phyloP scores from a whole-genome alignment of 2,797 vertebrate genomes.

The Chiroxiphia lanceolata region DNA sequence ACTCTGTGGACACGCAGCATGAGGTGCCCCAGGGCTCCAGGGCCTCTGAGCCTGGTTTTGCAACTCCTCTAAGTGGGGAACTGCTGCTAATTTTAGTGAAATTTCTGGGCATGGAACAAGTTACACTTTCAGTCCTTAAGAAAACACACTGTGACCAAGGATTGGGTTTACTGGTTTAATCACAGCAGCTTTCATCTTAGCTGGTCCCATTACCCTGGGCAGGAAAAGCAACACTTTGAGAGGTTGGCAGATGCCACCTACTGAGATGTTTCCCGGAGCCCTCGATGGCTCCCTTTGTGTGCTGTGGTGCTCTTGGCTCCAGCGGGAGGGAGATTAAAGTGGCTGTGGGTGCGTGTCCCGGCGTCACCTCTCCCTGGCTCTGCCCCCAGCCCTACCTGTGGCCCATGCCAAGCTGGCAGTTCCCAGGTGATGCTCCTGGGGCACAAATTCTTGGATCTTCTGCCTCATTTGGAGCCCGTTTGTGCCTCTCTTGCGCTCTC shows the following conservation, averaged over 20 bases:
- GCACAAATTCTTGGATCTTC: accelerated
- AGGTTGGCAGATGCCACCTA: not conserved
- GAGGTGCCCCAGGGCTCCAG: not conserved
- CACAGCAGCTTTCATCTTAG: not conserved
- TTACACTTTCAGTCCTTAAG: not conserved
- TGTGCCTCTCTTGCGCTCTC: slow-evolving; percentile 41
- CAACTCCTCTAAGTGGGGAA: not conserved
- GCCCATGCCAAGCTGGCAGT: accelerated
- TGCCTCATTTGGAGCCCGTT: not conserved
- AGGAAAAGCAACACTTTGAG: not conserved
- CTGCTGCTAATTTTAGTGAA: not conserved
- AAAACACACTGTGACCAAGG: not conserved
- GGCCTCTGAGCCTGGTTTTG: not conserved
- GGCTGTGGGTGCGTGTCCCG: not conserved
- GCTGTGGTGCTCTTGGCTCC: accelerated
- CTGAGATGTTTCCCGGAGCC: accelerated
- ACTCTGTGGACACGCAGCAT: not conserved
- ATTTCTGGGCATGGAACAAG: not conserved
- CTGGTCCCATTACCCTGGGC: not conserved
- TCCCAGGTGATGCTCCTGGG: accelerated
- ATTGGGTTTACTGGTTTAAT: not conserved
- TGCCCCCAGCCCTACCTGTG: not conserved
- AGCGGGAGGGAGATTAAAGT: accelerated
- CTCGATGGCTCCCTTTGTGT: accelerated
- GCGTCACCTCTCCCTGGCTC: not conserved